A percentile compares a stretch with the other conserved stretches of the same genome.
Evolutionary conservation across 2,888 invertebrate genomes (phyloP).

Genomic region (Ormyrus thymus): DNA sequence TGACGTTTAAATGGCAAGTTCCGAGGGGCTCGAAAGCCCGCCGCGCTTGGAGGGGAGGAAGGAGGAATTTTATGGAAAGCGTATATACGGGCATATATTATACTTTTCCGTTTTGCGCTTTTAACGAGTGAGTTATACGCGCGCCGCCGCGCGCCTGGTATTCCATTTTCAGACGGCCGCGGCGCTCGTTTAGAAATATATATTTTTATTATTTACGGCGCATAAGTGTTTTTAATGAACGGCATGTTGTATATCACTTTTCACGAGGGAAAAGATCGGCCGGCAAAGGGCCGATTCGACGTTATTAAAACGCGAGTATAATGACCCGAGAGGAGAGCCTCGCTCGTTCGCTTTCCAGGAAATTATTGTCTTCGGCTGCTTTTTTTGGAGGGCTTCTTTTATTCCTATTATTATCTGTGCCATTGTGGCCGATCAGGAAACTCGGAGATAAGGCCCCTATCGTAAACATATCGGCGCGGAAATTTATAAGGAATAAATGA

Average conservation of each 20-base stretch:
- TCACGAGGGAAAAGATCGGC: constrained; percentile 44
- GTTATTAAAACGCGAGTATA: constrained; percentile 49
- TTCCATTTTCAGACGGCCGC: constrained; percentile 51
- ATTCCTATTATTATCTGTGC: too few species aligned
- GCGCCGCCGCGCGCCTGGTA: constrained; percentile 35
- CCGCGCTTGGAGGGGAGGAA: background rate
- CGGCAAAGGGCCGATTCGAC: constrained; percentile 47
- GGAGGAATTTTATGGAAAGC: constrained; percentile 54
- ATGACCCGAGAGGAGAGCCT: constrained; percentile 5
- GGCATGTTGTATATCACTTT: constrained; percentile 56
- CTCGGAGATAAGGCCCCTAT: background rate
- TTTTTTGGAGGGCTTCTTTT: background rate
- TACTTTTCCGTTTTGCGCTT: constrained; percentile 50
- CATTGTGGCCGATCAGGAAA: too few species aligned
- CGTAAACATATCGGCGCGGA: background rate
- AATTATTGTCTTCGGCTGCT: constrained; percentile 19
- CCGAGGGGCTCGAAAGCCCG: background rate
- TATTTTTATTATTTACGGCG: constrained; percentile 54
- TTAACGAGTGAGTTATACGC: constrained; percentile 45
- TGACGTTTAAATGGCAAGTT: constrained; percentile 54
- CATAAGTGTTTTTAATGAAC: constrained; percentile 52
- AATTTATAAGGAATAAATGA: background rate
- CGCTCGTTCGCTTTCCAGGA: constrained; percentile 27
- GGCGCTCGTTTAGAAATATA: constrained; percentile 47
- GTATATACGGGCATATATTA: constrained; percentile 23